Base-by-base conservation (phyloP, 1,140 invertebrate genomes). In the Drosophila simulans region DNA sequence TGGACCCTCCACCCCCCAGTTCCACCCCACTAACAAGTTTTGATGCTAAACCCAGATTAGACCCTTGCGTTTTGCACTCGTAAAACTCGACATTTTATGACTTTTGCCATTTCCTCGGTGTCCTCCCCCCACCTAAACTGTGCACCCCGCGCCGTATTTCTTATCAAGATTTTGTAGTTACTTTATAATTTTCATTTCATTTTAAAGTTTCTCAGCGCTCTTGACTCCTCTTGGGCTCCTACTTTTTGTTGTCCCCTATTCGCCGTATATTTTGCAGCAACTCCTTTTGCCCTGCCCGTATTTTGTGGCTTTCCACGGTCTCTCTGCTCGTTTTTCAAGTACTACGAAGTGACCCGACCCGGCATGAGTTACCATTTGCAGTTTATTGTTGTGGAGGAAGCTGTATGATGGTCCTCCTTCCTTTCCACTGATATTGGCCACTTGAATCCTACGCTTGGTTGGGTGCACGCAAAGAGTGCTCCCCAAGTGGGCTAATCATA, bases 131-230 rank as follows among this genome's bases (percentile, higher is more conserved):
- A 39, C 51, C 68, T 37, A 39, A 43, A 43, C 60, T 59, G 37
- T 43, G 25, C 34, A n/a, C 20, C 49, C 34, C 22, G 51, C 35
- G 52, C 65, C 63, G 43, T 64, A 68, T 83, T 83, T 68, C 76
- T 83, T 88, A 84, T 88, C 84, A 88, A 88, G 83, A 88, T 88
- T 89, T 89, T 89, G 83, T 89, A 89, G 83, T 88, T 88, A 88
- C 83, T 89, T 88, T 88, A 88, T 89, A 88, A 88, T 88, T 86
- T 86, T 88, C 82, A 82, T 88, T 77, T 86, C 70, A 73, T 76
- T 82, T 86, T 79, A 68, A 82, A 86, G 83, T 82, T 79, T 52
- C 69, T 53, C 64, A 49, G 39, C 58, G 58, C 25, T 51, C 42
- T 57, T 39, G 42, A 64, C 82, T 68, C 62, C 59, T 53, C 53